A percentile compares a stretch with the other conserved stretches of the same genome.
Evolutionary conservation across 2,797 vertebrate genomes (phyloP).

Genomic region (Diceros bicornis): DNA sequence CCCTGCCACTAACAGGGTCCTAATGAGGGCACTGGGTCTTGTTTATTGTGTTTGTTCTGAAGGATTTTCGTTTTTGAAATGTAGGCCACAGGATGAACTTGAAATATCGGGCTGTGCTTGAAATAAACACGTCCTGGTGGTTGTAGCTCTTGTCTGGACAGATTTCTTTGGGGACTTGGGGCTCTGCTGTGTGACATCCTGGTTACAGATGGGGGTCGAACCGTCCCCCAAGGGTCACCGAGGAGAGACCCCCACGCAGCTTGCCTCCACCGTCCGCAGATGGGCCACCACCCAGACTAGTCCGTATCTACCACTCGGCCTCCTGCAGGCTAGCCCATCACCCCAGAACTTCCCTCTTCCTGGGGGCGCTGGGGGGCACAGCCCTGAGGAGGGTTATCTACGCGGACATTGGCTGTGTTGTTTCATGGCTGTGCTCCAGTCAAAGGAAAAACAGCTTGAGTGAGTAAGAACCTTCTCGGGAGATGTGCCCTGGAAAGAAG

Average conservation of each 20-base stretch:
- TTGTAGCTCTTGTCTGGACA: neutral
- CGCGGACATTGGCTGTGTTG: too few species aligned
- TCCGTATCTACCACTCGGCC: rapidly evolving
- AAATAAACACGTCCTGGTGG: neutral
- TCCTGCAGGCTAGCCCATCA: neutral
- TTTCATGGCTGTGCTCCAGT: rapidly evolving
- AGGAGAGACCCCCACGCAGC: neutral
- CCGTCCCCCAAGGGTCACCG: neutral
- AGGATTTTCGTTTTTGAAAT: neutral
- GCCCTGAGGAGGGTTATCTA: neutral
- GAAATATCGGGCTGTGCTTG: neutral
- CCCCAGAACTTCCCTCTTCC: neutral
- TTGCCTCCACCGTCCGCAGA: neutral
- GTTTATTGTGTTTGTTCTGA: neutral
- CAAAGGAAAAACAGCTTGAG: too few species aligned
- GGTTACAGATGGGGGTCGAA: rapidly evolving
- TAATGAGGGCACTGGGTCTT: neutral
- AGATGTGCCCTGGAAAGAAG: neutral
- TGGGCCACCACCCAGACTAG: rapidly evolving
- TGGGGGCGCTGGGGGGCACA: neutral
- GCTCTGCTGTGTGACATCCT: neutral
- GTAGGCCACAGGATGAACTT: neutral
- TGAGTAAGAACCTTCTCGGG: too few species aligned
- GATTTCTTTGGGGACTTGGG: neutral
- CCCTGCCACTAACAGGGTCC: neutral